Conservation (phyloP, 1,140 invertebrate genomes). For the Gryon sp. region DNA sequence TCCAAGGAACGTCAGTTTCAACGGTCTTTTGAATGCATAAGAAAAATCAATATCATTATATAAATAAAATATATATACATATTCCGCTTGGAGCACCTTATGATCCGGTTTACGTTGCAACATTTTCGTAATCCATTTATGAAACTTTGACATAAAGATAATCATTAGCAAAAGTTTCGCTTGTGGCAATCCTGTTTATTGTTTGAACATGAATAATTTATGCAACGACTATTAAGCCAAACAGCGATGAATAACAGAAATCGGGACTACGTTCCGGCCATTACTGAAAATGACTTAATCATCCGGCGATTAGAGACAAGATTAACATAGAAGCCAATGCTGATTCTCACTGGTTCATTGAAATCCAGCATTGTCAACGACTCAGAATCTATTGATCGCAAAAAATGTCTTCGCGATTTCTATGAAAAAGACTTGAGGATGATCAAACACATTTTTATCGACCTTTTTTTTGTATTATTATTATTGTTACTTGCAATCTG, state of each 20-base stretch:
- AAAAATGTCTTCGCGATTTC: conserved; percentile 6
- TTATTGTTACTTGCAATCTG: too few species aligned
- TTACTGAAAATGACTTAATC: conserved; percentile 55
- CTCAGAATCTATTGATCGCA: conserved; percentile 10
- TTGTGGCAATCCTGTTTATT: conserved; percentile 28
- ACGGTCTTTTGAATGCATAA: conserved; percentile 50
- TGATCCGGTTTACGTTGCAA: conserved; percentile 5
- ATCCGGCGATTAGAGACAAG: conserved; percentile 38
- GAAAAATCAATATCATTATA: conserved; percentile 54
- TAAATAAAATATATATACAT: conserved; percentile 24
- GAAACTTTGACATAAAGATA: conserved; percentile 16
- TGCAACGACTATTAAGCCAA: conserved; percentile 12
- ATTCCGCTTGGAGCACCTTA: not conserved
- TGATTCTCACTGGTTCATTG: conserved; percentile 23
- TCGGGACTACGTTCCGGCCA: conserved; percentile 11
- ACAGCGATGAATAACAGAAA: conserved; percentile 30
- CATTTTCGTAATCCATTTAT: conserved; percentile 27
- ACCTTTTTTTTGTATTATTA: too few species aligned
- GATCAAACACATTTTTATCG: too few species aligned
- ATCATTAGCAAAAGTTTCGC: conserved; percentile 31
- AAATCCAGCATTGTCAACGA: conserved; percentile 27
- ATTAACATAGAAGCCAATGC: conserved; percentile 15
- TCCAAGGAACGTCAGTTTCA: conserved; percentile 53
- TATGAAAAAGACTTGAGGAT: too few species aligned
- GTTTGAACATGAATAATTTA: conserved; percentile 30